A percentile compares a stretch with the other conserved stretches of the same genome.
phyloP scores from a whole-genome alignment of 2,797 vertebrate species.

The Microctenopoma lineatum region DNA sequence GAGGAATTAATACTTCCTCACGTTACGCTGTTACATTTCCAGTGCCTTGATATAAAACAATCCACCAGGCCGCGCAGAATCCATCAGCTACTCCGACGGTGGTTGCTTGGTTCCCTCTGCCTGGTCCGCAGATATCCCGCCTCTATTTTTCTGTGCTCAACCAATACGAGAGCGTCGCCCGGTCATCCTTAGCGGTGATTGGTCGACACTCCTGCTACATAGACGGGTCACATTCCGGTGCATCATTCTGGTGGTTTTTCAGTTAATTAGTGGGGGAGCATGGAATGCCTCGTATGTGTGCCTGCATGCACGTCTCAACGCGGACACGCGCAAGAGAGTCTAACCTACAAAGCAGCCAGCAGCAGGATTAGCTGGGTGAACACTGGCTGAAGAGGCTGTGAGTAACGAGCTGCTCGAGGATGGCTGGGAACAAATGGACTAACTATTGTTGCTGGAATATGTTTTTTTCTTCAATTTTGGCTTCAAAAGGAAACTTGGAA shows the following conservation, averaged over 20 bases:
- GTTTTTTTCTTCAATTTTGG: too few relatives aligned
- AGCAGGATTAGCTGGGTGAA: too few relatives aligned
- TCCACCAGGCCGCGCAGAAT: slow-evolving; percentile 65
- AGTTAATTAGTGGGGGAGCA: too few relatives aligned
- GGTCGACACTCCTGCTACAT: slow-evolving; percentile 27
- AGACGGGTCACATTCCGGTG: background rate
- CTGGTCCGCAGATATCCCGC: slow-evolving; percentile 45
- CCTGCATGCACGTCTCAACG: too few relatives aligned
- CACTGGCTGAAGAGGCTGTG: too few relatives aligned
- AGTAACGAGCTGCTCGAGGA: too few relatives aligned
- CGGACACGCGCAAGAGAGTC: too few relatives aligned
- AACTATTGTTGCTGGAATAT: too few relatives aligned
- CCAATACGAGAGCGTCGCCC: slow-evolving; percentile 52
- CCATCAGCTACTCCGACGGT: slow-evolving; percentile 39
- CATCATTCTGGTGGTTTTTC: background rate
- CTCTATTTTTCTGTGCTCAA: slow-evolving; percentile 23
- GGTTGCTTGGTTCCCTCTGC: slow-evolving; percentile 22
- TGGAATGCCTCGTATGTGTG: too few relatives aligned
- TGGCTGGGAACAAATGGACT: too few relatives aligned
- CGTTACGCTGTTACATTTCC: slow-evolving; percentile 26
- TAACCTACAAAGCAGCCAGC: too few relatives aligned
- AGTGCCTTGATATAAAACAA: slow-evolving; percentile 27
- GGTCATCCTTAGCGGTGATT: slow-evolving; percentile 36
- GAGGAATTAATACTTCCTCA: slow-evolving; percentile 23
- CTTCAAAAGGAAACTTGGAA: too few relatives aligned